These are phyloP conservation scores for Procapra przewalskii DNA, from an alignment of 2,113 vertebrate species.

Conservation along the genomic window DNA sequence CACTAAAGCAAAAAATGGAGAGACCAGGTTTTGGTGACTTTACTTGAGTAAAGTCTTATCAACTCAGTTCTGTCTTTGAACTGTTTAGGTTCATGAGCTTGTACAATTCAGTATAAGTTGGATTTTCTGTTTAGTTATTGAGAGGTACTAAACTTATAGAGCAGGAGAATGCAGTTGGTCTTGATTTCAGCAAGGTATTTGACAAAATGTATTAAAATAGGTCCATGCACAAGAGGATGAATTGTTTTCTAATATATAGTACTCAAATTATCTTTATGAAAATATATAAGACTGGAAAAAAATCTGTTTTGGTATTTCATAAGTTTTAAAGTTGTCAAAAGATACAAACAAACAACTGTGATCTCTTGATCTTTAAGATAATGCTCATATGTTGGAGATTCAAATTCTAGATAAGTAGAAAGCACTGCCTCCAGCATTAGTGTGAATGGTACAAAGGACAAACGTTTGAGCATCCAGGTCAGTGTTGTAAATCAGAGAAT, in stretches of 20 bases:
- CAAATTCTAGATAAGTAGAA: background rate
- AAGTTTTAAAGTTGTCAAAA: background rate
- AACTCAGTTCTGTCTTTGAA: background rate
- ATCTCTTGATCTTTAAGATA: background rate
- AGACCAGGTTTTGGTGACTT: background rate
- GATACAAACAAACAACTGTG: background rate
- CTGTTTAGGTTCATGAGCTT: background rate
- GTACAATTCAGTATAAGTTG: background rate
- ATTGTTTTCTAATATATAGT: background rate
- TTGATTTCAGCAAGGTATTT: background rate
- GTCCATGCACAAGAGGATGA: background rate
- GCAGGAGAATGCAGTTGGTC: background rate
- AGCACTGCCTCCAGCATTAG: background rate
- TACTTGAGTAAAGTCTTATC: background rate
- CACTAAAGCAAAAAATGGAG: background rate
- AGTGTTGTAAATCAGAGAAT: background rate
- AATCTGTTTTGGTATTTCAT: background rate
- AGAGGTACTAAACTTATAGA: background rate
- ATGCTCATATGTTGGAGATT: background rate
- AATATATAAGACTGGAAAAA: background rate
- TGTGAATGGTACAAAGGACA: background rate
- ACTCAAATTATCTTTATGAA: background rate
- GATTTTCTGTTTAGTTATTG: constrained; percentile 1
- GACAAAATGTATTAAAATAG: background rate
- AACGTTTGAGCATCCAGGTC: background rate